These are phyloP conservation scores for Leptopilina boulardi DNA, from an alignment of 1,140 invertebrate species.

Conservation along the genomic window DNA sequence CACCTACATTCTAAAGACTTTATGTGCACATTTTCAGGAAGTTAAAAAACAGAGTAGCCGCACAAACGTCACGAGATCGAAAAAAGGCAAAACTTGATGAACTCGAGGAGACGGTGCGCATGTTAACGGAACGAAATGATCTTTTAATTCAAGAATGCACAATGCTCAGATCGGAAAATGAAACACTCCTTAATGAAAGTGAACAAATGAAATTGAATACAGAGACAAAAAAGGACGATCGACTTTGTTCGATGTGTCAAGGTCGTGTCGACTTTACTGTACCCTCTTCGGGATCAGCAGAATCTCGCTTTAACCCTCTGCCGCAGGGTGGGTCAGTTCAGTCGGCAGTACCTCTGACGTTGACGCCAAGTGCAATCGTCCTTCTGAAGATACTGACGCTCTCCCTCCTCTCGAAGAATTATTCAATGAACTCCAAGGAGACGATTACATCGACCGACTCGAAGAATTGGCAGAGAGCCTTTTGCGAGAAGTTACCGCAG, in stretches of 20 bases:
- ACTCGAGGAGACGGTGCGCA: conserved; percentile 85
- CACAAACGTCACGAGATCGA: conserved; percentile 97
- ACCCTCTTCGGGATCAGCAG: conserved; percentile 83
- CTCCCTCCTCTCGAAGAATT: conserved; percentile 88
- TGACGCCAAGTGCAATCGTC: conserved; percentile 70
- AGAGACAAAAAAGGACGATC: conserved; percentile 69
- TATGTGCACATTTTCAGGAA: too few relatives aligned
- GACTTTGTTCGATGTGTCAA: conserved; percentile 74
- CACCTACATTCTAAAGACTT: too few relatives aligned
- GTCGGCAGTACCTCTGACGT: conserved; percentile 76
- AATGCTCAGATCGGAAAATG: conserved; percentile 81
- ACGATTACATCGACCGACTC: conserved; percentile 82
- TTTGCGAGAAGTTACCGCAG: conserved; percentile 86
- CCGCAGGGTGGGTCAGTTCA: conserved; percentile 85
- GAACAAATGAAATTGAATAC: conserved; percentile 77
- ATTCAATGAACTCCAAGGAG: conserved; percentile 81
- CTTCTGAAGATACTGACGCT: conserved; percentile 83
- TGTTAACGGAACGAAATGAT: conserved; percentile 81
- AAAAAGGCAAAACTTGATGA: conserved; percentile 95
- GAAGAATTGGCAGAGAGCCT: conserved; percentile 88
- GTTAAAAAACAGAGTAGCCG: conserved; percentile 96
- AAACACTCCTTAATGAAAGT: conserved; percentile 81
- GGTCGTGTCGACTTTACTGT: conserved; percentile 78
- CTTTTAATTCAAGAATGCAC: conserved; percentile 81
- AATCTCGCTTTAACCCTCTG: conserved; percentile 84